Conservation (phyloP, 2,888 invertebrate genomes). For the Parnassius mnemosyne region DNA sequence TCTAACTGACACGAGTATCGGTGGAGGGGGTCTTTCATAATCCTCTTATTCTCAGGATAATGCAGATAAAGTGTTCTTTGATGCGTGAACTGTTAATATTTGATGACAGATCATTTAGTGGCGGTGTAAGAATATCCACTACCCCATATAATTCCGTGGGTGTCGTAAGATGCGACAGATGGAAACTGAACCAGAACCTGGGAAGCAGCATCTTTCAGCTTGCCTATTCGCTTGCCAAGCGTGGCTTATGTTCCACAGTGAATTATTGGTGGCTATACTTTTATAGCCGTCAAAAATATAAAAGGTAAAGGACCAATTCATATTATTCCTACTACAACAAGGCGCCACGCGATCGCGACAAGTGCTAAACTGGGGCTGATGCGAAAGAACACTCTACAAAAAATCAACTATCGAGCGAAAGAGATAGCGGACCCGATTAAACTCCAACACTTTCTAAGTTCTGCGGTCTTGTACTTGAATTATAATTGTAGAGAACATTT, state of each 20-base stretch:
- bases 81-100: neutral
- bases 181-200: too few relatives aligned
- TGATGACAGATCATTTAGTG: neutral
- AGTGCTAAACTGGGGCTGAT: conserved; percentile 36
- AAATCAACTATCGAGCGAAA: conserved; percentile 24
- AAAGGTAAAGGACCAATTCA: conserved; percentile 4
- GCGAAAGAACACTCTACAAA: conserved; percentile 30
- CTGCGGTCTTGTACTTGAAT: conserved; percentile 31
- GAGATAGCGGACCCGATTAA: conserved; percentile 28
- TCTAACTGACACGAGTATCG: too few relatives aligned
- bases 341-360: conserved; percentile 54
- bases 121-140: too few relatives aligned
- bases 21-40: too few relatives aligned
- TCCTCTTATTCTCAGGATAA: too few relatives aligned
- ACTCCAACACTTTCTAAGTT: conserved; percentile 36
- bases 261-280: neutral
- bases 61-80: too few relatives aligned
- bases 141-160: too few relatives aligned
- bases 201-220: too few relatives aligned
- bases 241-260: neutral
- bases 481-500: conserved; percentile 27
- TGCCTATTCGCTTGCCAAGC: too few relatives aligned
- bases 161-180: too few relatives aligned
- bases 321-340: conserved; percentile 30
- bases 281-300: neutral